Evolutionary conservation across 35 echinoderm and acorn worm species (phyloP), one percentile per base, ranked within the genome.

Genomic region (Anneissia japonica): DNA sequence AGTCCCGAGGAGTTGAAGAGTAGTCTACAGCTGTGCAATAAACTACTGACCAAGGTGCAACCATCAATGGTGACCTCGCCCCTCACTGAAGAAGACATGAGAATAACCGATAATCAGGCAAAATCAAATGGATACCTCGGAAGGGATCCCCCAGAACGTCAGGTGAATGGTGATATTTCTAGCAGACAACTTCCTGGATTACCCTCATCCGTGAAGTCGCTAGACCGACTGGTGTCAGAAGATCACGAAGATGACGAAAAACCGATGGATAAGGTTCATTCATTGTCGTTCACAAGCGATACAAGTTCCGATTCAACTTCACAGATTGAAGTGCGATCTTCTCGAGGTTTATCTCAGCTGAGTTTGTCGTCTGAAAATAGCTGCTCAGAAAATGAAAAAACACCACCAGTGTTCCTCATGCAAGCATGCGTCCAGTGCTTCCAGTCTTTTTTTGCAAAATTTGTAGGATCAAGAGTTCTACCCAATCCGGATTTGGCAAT

Each of bases 11-110:
- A 93, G 35, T 91, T 97, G 34, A 89, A 97, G 34, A 85, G 91
- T 77, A 85, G 88, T 28, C 79, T 97, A 31, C 74, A 89, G 31
- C 91, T 97, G 35, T 97, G 95, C 82, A 43, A 51, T 37, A 97
- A 97, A 85, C 82, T 97, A 17, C 91, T 97, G 81, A 97, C 95
- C 64, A 97, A 97, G 78, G 96, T 99, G 23, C 96, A 94, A 33
- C 96, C 96, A 46, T 99, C 96, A 30, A 99, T 99, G 96, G 96
- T 93, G 4, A 64, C 51, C 26, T 64, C 51, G 26, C 51, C 51
- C 1, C 51, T 64, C 1, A 64, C 51, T 26, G 51, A 64, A 64
- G 51, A 64, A 19, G 51, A 64, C 51, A 9, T 64, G 51, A 9
- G 19, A 23, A 23, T 64, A 64, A 2, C 51, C 21, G 51, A 64